These are phyloP conservation scores for Sebastes diploproa DNA, from an alignment of 2,797 vertebrate species.

Conservation along the genomic window DNA sequence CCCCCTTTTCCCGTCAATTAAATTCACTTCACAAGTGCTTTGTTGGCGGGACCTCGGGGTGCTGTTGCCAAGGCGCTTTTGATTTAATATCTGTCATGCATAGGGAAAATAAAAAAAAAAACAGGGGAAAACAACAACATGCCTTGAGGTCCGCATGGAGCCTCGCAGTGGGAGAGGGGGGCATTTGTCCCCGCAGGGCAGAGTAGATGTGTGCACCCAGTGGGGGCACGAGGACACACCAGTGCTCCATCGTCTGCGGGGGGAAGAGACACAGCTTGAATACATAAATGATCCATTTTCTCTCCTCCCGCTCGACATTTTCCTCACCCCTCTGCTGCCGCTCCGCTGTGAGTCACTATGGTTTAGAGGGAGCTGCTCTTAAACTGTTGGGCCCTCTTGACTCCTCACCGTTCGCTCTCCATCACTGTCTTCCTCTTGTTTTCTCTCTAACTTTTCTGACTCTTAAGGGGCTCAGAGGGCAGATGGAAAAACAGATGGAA, in stretches of 20 bases:
- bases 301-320: conserved; percentile 29
- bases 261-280: conserved; percentile 60
- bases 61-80: conserved; percentile 67
- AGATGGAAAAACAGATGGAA: conserved; percentile 53
- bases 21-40: conserved; percentile 71
- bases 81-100: conserved; percentile 76
- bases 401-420: conserved; percentile 24
- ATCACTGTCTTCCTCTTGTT: conserved; percentile 48
- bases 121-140: conserved; percentile 54
- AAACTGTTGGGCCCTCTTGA: conserved; percentile 39
- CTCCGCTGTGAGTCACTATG: conserved; percentile 31
- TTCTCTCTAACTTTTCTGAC: conserved; percentile 42
- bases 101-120: conserved; percentile 32
- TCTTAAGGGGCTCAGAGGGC: conserved; percentile 35
- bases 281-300: conserved; percentile 66
- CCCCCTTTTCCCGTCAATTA: conserved; percentile 53
- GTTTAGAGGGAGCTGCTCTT: conserved; percentile 31
- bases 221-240: conserved; percentile 60
- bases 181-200: conserved; percentile 65
- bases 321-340: conserved; percentile 33
- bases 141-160: conserved; percentile 57
- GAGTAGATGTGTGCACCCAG: conserved; percentile 60
- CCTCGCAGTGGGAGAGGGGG: conserved; percentile 55
- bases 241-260: conserved; percentile 41
- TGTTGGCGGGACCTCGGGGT: conserved; percentile 63